Percentiles rank a stretch among this genome's conserved stretches.
These are phyloP conservation scores for Theocolax elegans DNA, from an alignment of 1,140 invertebrate species.

Conservation along the genomic window DNA sequence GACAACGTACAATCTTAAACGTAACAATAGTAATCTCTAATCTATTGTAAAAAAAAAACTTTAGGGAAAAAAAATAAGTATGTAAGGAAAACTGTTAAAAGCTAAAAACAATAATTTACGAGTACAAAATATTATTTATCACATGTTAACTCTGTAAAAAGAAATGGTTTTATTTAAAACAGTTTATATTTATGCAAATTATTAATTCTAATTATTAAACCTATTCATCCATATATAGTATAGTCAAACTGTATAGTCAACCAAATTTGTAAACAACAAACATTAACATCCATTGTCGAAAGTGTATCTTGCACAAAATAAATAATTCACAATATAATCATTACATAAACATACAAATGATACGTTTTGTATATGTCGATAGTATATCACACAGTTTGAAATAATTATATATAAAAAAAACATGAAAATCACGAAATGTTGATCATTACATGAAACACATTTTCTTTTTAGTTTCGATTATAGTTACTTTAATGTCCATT, in stretches of 20 bases:
- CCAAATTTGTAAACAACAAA: neutral
- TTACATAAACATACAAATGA: conserved; percentile 36
- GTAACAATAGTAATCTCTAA: too few species aligned
- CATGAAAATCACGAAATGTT: conserved; percentile 8
- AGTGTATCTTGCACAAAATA: neutral
- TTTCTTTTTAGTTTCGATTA: too few species aligned
- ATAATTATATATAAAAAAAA: neutral
- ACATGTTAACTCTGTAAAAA: too few species aligned
- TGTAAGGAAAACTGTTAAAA: too few species aligned
- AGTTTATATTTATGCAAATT: neutral
- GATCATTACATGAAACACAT: too few species aligned
- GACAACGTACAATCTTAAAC: too few species aligned
- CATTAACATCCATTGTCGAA: neutral
- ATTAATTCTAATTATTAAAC: neutral
- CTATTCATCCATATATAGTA: neutral
- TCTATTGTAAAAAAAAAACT: too few species aligned
- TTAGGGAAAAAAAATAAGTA: too few species aligned
- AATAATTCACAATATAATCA: conserved; percentile 3
- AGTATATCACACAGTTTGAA: neutral
- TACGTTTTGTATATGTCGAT: neutral
- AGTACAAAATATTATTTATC: too few species aligned
- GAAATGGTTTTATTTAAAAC: too few species aligned
- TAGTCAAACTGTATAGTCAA: neutral
- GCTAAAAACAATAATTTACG: too few species aligned
- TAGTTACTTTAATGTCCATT: too few species aligned